phyloP scores from a whole-genome alignment of 2,888 invertebrate genomes.

The Eristalinus sepulchralis region DNA sequence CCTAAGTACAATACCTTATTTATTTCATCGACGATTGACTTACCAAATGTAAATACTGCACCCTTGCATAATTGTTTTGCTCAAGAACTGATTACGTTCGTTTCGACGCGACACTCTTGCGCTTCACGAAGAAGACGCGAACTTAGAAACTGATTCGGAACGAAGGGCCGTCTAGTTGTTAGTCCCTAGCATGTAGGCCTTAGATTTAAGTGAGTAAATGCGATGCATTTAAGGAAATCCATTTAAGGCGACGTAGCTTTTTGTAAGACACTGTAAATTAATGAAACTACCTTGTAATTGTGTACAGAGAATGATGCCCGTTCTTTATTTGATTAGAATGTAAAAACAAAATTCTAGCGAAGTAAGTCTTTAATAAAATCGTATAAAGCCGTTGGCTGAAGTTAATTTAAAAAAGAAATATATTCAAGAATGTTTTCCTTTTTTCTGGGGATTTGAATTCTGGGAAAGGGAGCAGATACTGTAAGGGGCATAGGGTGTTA shows the following conservation, averaged over 20 bases:
- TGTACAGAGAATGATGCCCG: slow-evolving; percentile 1
- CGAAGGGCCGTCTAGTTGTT: not conserved
- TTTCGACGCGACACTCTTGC: slow-evolving; percentile 26
- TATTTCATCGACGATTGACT: slow-evolving; percentile 38
- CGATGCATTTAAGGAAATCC: slow-evolving; percentile 60
- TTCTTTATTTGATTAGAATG: slow-evolving; percentile 27
- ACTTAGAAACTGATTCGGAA: not conserved
- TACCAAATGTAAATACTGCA: slow-evolving; percentile 53
- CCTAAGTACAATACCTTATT: slow-evolving; percentile 29
- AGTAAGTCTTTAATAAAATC: slow-evolving; percentile 54
- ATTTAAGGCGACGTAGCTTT: slow-evolving; percentile 48
- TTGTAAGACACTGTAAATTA: slow-evolving; percentile 64
- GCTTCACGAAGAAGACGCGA: not conserved
- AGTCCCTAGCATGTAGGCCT: not conserved
- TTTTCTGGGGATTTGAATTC: not conserved
- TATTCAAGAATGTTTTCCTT: not conserved
- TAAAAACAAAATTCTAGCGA: slow-evolving; percentile 19
- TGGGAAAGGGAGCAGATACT: no score
- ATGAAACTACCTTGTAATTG: slow-evolving; percentile 19
- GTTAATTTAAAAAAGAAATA: slow-evolving; percentile 4
- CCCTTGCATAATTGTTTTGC: slow-evolving; percentile 28
- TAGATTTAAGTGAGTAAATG: slow-evolving; percentile 45
- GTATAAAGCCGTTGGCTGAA: slow-evolving; percentile 41
- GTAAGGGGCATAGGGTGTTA: no score
- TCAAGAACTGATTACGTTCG: slow-evolving; percentile 61